phyloP scores from a whole-genome alignment of 2,888 invertebrate genomes.

The Tetrapedia diversipes region DNA sequence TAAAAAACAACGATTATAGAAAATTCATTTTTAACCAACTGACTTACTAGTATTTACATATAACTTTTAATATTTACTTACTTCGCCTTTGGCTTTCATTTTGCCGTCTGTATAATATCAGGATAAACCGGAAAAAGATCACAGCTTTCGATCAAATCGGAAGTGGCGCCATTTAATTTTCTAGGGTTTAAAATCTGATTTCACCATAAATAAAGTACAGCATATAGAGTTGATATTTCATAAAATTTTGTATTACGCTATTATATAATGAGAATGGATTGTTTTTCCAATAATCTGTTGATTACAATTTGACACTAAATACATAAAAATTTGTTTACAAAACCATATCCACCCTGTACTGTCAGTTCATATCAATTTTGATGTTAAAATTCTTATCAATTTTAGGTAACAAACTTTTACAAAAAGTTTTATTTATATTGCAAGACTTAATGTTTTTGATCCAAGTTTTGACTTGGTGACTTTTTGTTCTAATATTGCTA shows the following conservation, averaged over 20 bases:
- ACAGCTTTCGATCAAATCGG: slow-evolving; percentile 38
- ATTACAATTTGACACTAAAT: no score
- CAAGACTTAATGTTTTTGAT: no score
- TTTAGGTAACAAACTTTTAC: no score
- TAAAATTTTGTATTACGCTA: neutral
- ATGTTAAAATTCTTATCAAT: no score
- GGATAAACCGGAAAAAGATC: slow-evolving; percentile 67
- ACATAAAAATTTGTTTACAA: no score
- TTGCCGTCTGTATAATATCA: slow-evolving; percentile 80
- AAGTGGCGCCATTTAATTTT: slow-evolving; percentile 50
- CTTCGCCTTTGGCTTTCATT: slow-evolving; percentile 96
- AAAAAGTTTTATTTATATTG: no score
- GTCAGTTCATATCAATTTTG: no score
- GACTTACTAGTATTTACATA: slow-evolving; percentile 6
- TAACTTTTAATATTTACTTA: slow-evolving; percentile 80
- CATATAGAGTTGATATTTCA: neutral
- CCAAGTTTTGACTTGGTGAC: no score
- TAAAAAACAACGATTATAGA: neutral
- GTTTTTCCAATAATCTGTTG: no score
- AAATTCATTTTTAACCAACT: neutral
- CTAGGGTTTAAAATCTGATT: slow-evolving; percentile 2
- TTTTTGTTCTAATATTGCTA: no score
- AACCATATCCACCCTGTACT: no score
- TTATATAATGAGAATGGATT: neutral
- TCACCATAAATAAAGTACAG: neutral